Conservation (phyloP, 2,797 vertebrate genomes). For the Syndactyla subalaris region DNA sequence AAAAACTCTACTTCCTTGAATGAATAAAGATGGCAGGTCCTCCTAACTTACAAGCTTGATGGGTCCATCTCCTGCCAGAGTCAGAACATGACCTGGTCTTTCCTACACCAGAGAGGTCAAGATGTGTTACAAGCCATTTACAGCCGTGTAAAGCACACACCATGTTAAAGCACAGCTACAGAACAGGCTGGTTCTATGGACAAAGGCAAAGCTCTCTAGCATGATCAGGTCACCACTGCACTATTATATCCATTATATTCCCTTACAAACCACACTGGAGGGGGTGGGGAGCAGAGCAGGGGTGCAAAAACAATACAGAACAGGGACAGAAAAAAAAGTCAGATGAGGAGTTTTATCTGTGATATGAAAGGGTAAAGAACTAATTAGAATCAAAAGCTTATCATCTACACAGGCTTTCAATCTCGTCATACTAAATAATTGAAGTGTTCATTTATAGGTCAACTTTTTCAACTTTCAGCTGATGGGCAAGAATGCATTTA, state of each 20-base stretch:
- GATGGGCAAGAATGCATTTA: neutral
- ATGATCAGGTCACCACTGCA: neutral
- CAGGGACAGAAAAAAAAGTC: neutral
- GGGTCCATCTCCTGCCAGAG: neutral
- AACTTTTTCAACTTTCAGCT: neutral
- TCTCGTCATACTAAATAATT: neutral
- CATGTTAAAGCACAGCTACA: neutral
- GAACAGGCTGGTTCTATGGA: neutral
- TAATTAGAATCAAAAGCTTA: neutral
- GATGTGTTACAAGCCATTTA: neutral
- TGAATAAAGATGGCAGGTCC: neutral
- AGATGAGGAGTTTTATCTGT: neutral
- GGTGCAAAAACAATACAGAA: neutral
- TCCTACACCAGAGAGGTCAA: neutral
- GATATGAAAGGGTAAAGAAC: neutral
- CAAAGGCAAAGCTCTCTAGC: neutral
- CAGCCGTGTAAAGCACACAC: neutral
- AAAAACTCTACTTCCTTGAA: neutral
- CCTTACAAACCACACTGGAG: neutral
- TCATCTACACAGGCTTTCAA: neutral
- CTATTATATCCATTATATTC: neutral
- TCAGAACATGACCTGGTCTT: neutral
- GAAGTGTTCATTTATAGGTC: neutral
- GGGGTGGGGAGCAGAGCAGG: neutral
- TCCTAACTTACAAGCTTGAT: neutral